phyloP scores from a whole-genome alignment of 2,797 vertebrate species.

The Anguilla megastoma region DNA sequence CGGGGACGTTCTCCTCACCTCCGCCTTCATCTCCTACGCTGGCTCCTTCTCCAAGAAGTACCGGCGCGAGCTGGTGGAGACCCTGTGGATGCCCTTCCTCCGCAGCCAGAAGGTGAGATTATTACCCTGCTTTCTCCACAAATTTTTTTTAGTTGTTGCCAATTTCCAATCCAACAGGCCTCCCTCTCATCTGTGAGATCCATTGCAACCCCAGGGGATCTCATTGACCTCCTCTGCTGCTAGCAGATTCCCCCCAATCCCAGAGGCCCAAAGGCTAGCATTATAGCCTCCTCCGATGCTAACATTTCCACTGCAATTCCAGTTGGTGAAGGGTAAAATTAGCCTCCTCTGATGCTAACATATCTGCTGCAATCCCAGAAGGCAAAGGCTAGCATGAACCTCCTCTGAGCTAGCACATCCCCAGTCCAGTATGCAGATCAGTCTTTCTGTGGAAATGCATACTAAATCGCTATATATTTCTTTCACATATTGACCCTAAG shows the following conservation, averaged over 20 bases:
- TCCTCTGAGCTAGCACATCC: too few species aligned
- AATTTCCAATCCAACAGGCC: background rate
- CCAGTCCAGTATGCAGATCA: background rate
- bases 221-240: background rate
- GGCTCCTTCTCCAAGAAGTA: slow-evolving; percentile 75
- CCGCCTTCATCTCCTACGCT: slow-evolving; percentile 71
- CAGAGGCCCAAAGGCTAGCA: too few species aligned
- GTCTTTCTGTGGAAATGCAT: background rate
- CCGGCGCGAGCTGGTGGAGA: slow-evolving; percentile 66
- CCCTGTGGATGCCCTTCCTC: slow-evolving; percentile 72
- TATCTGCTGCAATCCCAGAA: too few species aligned
- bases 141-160: background rate
- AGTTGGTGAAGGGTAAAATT: too few species aligned
- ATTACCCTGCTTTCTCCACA: background rate
- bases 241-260: too few species aligned
- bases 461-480: background rate
- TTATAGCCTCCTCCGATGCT: too few species aligned
- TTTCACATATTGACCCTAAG: background rate
- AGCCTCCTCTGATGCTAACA: too few species aligned
- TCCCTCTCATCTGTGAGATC: background rate
- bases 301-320: too few species aligned
- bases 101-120: slow-evolving; percentile 63
- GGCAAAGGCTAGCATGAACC: too few species aligned
- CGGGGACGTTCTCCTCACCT: slow-evolving; percentile 73
- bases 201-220: background rate